Evolutionary conservation across 2,797 vertebrate species (phyloP), one percentile per base, ranked within the genome.

Genomic region (Pseudotriccus pelzelni): DNA sequence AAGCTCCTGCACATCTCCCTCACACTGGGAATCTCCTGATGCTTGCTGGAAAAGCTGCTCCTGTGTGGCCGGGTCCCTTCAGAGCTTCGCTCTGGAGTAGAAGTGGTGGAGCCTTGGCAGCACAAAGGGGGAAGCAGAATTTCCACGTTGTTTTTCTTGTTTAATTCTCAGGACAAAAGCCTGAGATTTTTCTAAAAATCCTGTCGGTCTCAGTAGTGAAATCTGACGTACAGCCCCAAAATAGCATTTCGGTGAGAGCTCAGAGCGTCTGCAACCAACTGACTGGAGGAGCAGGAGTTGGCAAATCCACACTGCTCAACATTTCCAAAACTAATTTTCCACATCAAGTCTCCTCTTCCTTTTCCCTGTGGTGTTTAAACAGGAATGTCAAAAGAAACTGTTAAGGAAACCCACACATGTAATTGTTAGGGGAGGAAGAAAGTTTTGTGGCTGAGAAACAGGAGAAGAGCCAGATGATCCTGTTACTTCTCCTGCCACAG

Each of bases 311-410:
- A 10, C n/a, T 14, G 83, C 91, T 97, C 95, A 93, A 91, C 95
- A 68, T 96, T 94, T 96, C 93, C 93, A 91, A 97, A 97, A 96
- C 96, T 97, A 94, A 97, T 96, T 95, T 97, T 97, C 96, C 94
- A 96, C 96, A 94, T 97, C 81, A 93, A 90, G 95, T 96, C 95
- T 97, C 90, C 87, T 95, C 88, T 97, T 97, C 94, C 96, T 97
- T 97, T 94, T 93, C 94, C 94, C 96, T 87, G 69, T 88, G 80
- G 90, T 94, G 86, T 97, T 97, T 97, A 97, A 95, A 97, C 94
- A 96, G 96, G 92, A 91, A 96, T 96, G 96, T 97, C 97, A 97
- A 84, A 96, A 94, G 96, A 97, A 97, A 95, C 93, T 90, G 92
- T 97, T 97, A 95, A 95, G 95, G 91, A 97, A 97, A 97, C 79